Base-by-base conservation (phyloP, 2,113 vertebrate genomes). In the Phyllostomus discolor region DNA sequence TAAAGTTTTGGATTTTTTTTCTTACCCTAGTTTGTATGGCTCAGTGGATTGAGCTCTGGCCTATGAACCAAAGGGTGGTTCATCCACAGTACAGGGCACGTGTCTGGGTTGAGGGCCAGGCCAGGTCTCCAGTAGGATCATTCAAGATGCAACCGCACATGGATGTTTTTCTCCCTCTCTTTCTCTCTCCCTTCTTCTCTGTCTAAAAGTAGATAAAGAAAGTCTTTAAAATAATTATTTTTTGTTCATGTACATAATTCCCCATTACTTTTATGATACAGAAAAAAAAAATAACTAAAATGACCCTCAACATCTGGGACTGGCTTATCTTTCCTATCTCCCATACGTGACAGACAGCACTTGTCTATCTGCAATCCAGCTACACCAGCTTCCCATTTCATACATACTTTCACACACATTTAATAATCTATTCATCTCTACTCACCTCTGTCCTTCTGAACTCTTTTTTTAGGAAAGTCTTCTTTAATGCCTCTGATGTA, bases 251-350 rank as follows among this genome's bases (percentile, higher is more conserved):
- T 72, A 41, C 48, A 15, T n/a, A 79, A 62, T 24, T 43, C 1
- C 1, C 1, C 5, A n/a, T 38, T 64, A 41, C 5, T 31, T 52
- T 76, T 73, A 41, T 4, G 12, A 52, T 20, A 88, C 73, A 88
- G 22, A 52, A 31, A 16, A 70, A 86, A 85, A 70, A 86, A 85
- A 22, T 7, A 17, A 82, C 11, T 80, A 73, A 28, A 83, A 88
- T 54, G 2, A 38, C 0, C 0, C 2, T 54, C 0, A 62, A 15
- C 6, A 69, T 64, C 24, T 48, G 26, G 15, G 6, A 33, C 10
- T 64, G 7, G 2, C 12, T 84, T 93, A 28, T 24, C 22, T 64
- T 88, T 31, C 76, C 24, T 48, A 1, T 24, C 22, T 86, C 31
- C 6, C 4, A 0, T 69, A 19, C 1, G 31, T 33, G 10, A 46